Evolutionary conservation across 2,113 vertebrate species (phyloP).

Genomic region (Naja naja): DNA sequence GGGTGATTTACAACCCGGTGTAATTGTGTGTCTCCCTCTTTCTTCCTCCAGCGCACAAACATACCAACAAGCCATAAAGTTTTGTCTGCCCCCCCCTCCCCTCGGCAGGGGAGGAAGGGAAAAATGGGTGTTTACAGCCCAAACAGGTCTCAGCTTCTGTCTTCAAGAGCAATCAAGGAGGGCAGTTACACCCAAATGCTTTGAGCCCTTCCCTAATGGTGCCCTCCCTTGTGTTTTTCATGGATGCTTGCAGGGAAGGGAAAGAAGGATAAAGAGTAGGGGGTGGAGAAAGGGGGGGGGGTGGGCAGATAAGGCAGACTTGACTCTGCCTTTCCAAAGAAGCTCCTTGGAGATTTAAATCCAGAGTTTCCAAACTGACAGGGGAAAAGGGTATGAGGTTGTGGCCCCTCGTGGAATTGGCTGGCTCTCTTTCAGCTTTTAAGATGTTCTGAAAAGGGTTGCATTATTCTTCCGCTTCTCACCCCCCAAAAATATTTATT

Average conservation of each 20-base stretch:
- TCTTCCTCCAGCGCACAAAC: constrained; percentile 40
- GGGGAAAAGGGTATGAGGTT: background rate
- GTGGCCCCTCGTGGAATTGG: too few species aligned
- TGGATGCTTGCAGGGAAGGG: constrained; percentile 6
- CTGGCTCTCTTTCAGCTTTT: too few species aligned
- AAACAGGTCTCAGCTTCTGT: constrained; percentile 74
- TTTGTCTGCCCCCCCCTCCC: constrained; percentile 61
- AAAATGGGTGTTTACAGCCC: constrained; percentile 70
- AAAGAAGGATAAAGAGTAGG: constrained; percentile 10
- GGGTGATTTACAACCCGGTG: constrained; percentile 58
- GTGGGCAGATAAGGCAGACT: constrained; percentile 30
- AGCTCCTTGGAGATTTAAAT: background rate
- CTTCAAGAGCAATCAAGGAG: constrained; percentile 80
- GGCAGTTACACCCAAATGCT: constrained; percentile 75
- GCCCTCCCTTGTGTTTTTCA: constrained; percentile 70
- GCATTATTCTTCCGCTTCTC: too few species aligned
- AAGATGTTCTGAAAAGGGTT: too few species aligned
- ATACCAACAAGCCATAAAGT: constrained; percentile 67
- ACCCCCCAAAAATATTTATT: too few species aligned
- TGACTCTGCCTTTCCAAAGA: constrained; percentile 50
- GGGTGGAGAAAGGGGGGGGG: background rate
- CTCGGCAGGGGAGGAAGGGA: background rate
- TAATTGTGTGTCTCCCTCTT: constrained; percentile 36
- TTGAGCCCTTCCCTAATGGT: constrained; percentile 77
- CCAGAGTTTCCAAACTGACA: background rate